These are phyloP conservation scores for Lamprotornis superbus DNA, from an alignment of 2,113 vertebrate species.

Conservation along the genomic window DNA sequence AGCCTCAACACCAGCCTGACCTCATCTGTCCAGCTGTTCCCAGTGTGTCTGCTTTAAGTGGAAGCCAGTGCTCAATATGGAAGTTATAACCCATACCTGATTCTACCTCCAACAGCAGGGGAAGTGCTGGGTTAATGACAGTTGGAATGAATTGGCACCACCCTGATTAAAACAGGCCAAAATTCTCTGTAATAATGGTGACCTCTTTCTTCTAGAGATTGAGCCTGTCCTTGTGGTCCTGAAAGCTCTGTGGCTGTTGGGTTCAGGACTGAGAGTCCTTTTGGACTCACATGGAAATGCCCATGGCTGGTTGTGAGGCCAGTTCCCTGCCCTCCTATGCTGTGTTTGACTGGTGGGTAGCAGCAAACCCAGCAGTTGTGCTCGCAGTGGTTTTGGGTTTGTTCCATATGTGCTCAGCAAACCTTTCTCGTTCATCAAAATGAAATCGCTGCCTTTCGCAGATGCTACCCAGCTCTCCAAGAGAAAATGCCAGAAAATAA, in stretches of 20 bases:
- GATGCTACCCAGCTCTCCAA: not conserved
- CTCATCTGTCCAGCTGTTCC: not conserved
- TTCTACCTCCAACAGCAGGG: not conserved
- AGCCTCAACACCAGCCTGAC: not conserved
- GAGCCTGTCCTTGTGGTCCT: not conserved
- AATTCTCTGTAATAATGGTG: not conserved
- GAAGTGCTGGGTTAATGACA: not conserved
- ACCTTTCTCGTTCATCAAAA: conserved; percentile 17
- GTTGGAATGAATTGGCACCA: not conserved
- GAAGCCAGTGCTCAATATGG: accelerated
- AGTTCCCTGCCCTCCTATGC: not conserved
- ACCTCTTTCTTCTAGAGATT: not conserved
- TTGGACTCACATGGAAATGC: not conserved
- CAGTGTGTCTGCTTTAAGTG: not conserved
- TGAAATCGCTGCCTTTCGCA: not conserved
- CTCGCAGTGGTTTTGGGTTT: not conserved
- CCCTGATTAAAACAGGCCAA: not conserved
- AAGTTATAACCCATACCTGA: not conserved
- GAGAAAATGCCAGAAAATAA: conserved; percentile 12
- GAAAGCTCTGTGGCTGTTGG: not conserved
- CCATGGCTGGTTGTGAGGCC: not conserved
- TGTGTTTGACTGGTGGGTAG: not conserved
- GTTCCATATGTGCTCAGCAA: conserved; percentile 1
- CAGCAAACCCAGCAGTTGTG: not conserved
- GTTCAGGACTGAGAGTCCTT: not conserved